phyloP scores from a whole-genome alignment of 2,797 vertebrate species.

The Rhinophrynus dorsalis region DNA sequence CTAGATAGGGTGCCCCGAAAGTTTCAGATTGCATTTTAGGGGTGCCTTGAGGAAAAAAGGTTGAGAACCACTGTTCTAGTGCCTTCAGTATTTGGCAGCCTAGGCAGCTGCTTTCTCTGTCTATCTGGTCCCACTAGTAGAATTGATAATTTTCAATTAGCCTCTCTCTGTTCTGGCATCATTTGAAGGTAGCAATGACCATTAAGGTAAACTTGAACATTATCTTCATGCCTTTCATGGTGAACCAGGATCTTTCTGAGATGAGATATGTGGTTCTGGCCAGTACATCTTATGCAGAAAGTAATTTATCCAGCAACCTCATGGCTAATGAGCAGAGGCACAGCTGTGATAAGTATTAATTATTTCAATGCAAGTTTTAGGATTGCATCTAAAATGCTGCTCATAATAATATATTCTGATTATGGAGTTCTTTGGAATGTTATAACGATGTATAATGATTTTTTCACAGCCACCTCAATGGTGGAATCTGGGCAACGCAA shows the following conservation, averaged over 20 bases:
- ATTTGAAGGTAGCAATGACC: too few species aligned
- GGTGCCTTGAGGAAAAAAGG: too few species aligned
- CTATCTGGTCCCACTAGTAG: too few species aligned
- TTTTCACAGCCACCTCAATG: not conserved
- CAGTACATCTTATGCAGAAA: not conserved
- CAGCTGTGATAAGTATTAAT: constrained; percentile 3
- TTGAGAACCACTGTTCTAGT: too few species aligned
- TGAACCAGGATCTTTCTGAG: not conserved
- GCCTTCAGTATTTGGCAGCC: too few species aligned
- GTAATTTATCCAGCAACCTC: not conserved
- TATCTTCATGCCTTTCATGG: too few species aligned
- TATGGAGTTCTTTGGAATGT: not conserved
- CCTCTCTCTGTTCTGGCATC: too few species aligned
- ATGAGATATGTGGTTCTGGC: not conserved
- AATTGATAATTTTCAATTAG: too few species aligned
- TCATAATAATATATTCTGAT: not conserved
- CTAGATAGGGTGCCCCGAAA: too few species aligned
- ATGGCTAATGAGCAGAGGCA: constrained; percentile 5
- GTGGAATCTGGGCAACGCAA: not conserved
- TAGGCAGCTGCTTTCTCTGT: too few species aligned
- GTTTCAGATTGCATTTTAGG: too few species aligned
- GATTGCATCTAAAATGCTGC: not conserved
- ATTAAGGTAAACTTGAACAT: too few species aligned
- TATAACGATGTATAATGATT: not conserved
- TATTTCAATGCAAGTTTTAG: not conserved